phyloP scores from a whole-genome alignment of 2,797 vertebrate genomes.

The Alauda arvensis region DNA sequence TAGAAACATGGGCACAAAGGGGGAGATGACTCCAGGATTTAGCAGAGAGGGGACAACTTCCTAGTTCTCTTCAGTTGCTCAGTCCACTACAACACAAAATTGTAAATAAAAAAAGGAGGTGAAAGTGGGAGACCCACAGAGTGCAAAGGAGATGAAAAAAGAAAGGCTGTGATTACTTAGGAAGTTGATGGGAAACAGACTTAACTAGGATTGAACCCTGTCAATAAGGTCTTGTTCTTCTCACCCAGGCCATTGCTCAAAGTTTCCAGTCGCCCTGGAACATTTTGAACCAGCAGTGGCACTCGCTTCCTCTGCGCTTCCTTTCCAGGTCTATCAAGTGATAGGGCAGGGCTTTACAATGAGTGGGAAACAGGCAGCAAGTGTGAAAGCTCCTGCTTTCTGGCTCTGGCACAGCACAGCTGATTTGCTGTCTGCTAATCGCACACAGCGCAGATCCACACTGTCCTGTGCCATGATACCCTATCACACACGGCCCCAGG shows the following conservation, averaged over 20 bases:
- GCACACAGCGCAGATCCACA: neutral
- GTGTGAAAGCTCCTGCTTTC: slow-evolving; percentile 56
- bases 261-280: slow-evolving; percentile 90
- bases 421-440: slow-evolving; percentile 52
- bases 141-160: slow-evolving; percentile 10
- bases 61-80: neutral
- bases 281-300: slow-evolving; percentile 84
- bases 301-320: slow-evolving; percentile 76
- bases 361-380: slow-evolving; percentile 71
- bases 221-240: slow-evolving; percentile 88
- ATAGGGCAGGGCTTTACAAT: slow-evolving; percentile 73
- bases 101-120: neutral
- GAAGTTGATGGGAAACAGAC: slow-evolving; percentile 74
- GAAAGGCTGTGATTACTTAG: slow-evolving; percentile 48
- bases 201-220: slow-evolving; percentile 71
- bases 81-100: neutral
- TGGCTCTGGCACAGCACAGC: slow-evolving; percentile 50
- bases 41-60: neutral
- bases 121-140: neutral
- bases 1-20: neutral
- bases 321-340: slow-evolving; percentile 78
- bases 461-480: neutral
- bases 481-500: neutral
- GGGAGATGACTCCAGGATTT: neutral
- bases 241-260: slow-evolving; percentile 80